Conservation (phyloP, 2,113 vertebrate species). For the Scalopus aquaticus region DNA sequence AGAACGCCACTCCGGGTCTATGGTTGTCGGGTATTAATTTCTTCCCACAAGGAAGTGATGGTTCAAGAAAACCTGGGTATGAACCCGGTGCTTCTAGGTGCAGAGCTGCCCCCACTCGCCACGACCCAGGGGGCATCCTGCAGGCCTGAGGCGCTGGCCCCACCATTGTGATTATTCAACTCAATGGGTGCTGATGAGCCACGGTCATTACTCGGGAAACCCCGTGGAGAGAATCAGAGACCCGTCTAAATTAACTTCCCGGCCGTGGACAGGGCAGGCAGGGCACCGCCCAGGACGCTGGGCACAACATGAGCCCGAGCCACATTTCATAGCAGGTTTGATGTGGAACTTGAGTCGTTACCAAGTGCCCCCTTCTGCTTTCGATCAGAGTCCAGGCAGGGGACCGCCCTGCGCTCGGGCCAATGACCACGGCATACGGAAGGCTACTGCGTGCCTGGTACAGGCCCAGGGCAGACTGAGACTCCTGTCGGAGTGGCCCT, state of each 20-base stretch:
- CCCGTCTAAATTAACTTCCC: not conserved
- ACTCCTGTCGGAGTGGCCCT: too few relatives aligned
- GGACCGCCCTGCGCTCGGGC: not conserved
- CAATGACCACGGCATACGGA: too few relatives aligned
- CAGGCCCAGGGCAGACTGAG: too few relatives aligned
- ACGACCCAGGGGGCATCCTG: not conserved
- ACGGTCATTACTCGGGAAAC: not conserved
- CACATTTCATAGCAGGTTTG: not conserved
- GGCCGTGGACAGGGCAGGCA: not conserved
- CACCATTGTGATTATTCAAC: not conserved
- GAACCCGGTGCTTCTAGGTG: not conserved
- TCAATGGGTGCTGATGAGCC: not conserved
- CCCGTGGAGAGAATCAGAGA: not conserved
- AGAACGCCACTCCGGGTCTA: not conserved
- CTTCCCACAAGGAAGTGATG: slow-evolving; percentile 36
- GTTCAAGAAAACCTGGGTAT: slow-evolving; percentile 55
- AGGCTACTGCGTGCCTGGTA: too few relatives aligned
- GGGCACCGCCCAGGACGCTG: not conserved
- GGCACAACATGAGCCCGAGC: not conserved
- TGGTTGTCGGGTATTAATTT: slow-evolving; percentile 25
- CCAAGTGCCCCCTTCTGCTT: not conserved
- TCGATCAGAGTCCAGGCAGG: not conserved
- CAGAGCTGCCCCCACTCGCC: too few relatives aligned
- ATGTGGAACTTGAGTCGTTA: too few relatives aligned
- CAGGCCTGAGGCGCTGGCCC: not conserved